Percentiles rank a stretch among this genome's conserved stretches.
Conservation (phyloP, 2,888 invertebrate species). For the Kryphioiulus occultus region DNA sequence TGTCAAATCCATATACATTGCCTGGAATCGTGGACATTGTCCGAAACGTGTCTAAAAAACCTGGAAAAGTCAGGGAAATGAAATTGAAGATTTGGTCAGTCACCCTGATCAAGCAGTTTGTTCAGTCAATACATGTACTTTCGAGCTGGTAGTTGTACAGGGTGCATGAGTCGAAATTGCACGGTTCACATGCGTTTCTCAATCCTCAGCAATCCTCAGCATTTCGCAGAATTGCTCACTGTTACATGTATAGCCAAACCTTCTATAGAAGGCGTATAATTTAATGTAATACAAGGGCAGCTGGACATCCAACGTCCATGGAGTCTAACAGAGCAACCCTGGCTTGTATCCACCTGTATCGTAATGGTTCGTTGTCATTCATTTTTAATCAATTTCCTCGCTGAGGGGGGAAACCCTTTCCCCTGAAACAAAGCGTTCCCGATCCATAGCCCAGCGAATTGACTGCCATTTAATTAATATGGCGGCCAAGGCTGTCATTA, state of each 20-base stretch:
- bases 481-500: constrained; percentile 13
- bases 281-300: not conserved
- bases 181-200: too few species aligned
- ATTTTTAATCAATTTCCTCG: constrained; percentile 13
- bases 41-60: too few species aligned
- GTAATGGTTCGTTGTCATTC: constrained; percentile 31
- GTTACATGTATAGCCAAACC: too few species aligned
- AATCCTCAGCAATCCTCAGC: not conserved
- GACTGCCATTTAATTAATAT: constrained; percentile 36
- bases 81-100: too few species aligned
- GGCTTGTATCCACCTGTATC: not conserved
- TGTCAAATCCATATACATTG: too few species aligned
- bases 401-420: constrained; percentile 1
- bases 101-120: too few species aligned
- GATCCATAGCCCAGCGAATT: not conserved
- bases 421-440: not conserved
- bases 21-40: too few species aligned
- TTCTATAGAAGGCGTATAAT: not conserved
- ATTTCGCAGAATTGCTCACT: not conserved
- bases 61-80: too few species aligned
- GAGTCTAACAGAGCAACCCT: not conserved
- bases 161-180: too few species aligned
- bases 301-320: not conserved
- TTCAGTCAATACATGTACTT: too few species aligned
- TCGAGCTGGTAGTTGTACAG: too few species aligned